phyloP scores from a whole-genome alignment of 2,888 invertebrate species.

The Napeogenes inachia region DNA sequence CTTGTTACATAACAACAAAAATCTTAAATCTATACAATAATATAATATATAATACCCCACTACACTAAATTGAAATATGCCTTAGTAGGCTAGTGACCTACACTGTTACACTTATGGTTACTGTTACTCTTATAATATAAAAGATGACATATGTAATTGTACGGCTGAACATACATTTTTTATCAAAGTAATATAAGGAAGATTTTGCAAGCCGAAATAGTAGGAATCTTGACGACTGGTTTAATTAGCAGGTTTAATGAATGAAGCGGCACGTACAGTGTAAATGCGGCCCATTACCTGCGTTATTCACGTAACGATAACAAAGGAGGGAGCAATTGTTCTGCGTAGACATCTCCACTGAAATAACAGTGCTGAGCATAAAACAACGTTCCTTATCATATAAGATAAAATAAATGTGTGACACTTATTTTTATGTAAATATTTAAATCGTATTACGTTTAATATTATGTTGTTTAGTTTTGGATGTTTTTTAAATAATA shows the following conservation, averaged over 20 bases:
- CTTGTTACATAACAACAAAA: too few species aligned
- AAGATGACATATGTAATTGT: neutral
- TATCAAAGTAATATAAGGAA: conserved; percentile 34
- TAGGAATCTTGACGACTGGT: conserved; percentile 47
- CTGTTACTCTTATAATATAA: too few species aligned
- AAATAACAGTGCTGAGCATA: conserved; percentile 19
- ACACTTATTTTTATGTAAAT: conserved; percentile 1
- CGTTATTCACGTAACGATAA: conserved; percentile 71
- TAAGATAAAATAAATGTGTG: conserved; percentile 14
- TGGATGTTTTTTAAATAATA: neutral
- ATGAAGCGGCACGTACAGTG: conserved; percentile 71
- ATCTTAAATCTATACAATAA: too few species aligned
- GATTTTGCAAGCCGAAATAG: conserved; percentile 31
- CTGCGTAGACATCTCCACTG: conserved; percentile 22
- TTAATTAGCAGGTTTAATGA: conserved; percentile 73
- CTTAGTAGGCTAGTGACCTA: too few species aligned
- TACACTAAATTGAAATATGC: too few species aligned
- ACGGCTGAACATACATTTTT: conserved; percentile 29
- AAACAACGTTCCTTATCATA: conserved; percentile 17
- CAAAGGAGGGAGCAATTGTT: conserved; percentile 41
- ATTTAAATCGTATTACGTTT: neutral
- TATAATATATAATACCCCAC: too few species aligned
- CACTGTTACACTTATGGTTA: too few species aligned
- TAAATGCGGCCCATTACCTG: conserved; percentile 70
- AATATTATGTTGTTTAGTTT: neutral